These are phyloP conservation scores for Lepilemur septentrionalis DNA, from an alignment of 2,797 vertebrate species.

Conservation along the genomic window DNA sequence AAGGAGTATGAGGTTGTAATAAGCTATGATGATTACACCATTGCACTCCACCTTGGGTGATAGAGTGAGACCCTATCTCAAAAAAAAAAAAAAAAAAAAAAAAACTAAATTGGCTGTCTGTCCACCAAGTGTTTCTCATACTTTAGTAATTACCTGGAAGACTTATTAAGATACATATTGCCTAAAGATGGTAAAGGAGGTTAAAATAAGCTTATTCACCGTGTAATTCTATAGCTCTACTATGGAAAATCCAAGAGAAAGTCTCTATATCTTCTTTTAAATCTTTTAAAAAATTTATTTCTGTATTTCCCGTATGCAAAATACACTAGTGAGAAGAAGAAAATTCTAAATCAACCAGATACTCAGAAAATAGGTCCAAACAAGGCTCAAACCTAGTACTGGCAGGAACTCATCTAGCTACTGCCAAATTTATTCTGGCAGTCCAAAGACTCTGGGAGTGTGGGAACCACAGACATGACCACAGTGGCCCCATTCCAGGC, in stretches of 20 bases:
- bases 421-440: slow-evolving; percentile 67
- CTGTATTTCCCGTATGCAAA: not conserved
- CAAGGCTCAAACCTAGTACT: slow-evolving; percentile 20
- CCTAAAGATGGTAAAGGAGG: not conserved
- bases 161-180: not conserved
- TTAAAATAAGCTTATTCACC: not conserved
- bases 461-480: slow-evolving; percentile 36
- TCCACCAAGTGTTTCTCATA: not conserved
- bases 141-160: not conserved
- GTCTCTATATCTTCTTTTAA: not conserved
- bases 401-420: not conserved
- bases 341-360: slow-evolving; percentile 30
- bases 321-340: not conserved
- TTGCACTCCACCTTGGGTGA: too few relatives aligned
- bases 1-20: too few relatives aligned
- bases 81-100: not conserved
- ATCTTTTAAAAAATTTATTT: not conserved
- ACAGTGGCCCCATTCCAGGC: not conserved
- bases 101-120: not conserved
- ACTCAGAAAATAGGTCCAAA: slow-evolving; percentile 42
- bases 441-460: not conserved
- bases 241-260: not conserved
- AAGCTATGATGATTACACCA: too few relatives aligned
- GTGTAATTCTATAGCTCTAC: not conserved
- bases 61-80: not conserved